A percentile compares a stretch with the other conserved stretches of the same genome.
Evolutionary conservation across 2,888 invertebrate genomes (phyloP).

Genomic region (Stenurella melanura): DNA sequence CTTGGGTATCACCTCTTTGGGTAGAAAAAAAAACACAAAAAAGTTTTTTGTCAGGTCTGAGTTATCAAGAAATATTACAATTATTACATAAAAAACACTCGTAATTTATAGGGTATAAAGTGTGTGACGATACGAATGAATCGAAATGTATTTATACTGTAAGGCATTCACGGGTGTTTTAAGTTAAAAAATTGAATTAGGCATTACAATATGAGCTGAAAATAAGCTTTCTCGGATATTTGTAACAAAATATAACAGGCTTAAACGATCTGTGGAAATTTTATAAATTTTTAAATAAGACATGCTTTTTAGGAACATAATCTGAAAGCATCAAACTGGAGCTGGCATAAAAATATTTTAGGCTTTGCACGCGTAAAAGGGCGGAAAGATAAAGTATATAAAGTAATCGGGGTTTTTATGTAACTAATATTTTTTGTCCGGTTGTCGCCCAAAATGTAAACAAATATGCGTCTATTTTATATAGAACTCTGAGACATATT

Average conservation of each 20-base stretch:
- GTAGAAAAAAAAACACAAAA: too few relatives aligned
- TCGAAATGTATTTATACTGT: too few relatives aligned
- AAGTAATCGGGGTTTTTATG: neutral
- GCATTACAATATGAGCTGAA: neutral
- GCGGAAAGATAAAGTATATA: neutral
- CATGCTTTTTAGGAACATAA: neutral
- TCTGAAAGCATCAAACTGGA: neutral
- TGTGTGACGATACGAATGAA: too few relatives aligned
- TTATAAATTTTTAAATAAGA: neutral
- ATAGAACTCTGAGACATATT: too few relatives aligned
- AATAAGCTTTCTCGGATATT: neutral
- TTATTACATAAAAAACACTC: too few relatives aligned
- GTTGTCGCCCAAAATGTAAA: neutral
- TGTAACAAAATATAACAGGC: neutral
- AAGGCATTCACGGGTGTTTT: neutral
- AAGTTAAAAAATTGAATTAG: neutral
- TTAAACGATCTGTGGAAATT: neutral
- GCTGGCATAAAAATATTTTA: neutral
- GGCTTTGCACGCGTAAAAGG: neutral
- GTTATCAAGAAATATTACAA: too few relatives aligned
- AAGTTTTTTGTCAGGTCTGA: too few relatives aligned
- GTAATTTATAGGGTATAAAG: too few relatives aligned
- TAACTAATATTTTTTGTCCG: neutral
- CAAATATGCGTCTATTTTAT: too few relatives aligned
- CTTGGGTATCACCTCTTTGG: too few relatives aligned